phyloP scores from a whole-genome alignment of 2,888 invertebrate genomes.

The Acrobasis repandana region DNA sequence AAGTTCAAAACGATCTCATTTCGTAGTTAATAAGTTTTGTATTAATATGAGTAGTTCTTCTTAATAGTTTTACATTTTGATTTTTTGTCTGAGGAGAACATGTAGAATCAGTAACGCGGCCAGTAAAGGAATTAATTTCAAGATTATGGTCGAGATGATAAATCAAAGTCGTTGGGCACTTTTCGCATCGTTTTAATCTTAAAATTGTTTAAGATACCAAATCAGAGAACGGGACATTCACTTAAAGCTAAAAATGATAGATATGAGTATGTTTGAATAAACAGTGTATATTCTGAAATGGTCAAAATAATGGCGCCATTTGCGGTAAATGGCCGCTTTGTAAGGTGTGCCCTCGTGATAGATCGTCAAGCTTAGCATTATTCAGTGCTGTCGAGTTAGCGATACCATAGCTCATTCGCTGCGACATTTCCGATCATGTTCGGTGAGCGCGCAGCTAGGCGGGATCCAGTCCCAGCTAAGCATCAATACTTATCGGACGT shows the following conservation, averaged over 20 bases:
- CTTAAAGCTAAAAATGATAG: conserved; percentile 14
- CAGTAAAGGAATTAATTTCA: conserved; percentile 1
- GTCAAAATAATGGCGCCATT: conserved; percentile 17
- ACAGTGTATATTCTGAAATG: conserved; percentile 12
- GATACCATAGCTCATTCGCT: conserved; percentile 22
- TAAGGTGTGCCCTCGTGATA: conserved; percentile 23
- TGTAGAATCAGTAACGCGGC: neutral
- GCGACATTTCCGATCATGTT: conserved; percentile 24
- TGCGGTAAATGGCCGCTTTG: conserved; percentile 9
- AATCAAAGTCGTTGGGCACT: conserved; percentile 1
- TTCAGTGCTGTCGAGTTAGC: conserved; percentile 21
- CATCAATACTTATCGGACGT: conserved; percentile 22
- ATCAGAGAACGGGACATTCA: conserved; percentile 6
- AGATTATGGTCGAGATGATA: neutral
- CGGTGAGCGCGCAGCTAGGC: conserved; percentile 12
- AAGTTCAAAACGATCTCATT: conserved; percentile 66
- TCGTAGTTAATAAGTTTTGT: conserved; percentile 52
- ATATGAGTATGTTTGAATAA: conserved; percentile 6
- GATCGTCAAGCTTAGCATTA: conserved; percentile 24
- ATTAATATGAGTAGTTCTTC: conserved; percentile 11
- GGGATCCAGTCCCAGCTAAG: conserved; percentile 13
- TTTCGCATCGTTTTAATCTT: neutral
- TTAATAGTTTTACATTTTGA: neutral
- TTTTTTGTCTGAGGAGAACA: neutral
- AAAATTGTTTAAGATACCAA: neutral